Evolutionary conservation across 2,113 vertebrate genomes (phyloP).

Genomic region (Uria lomvia): DNA sequence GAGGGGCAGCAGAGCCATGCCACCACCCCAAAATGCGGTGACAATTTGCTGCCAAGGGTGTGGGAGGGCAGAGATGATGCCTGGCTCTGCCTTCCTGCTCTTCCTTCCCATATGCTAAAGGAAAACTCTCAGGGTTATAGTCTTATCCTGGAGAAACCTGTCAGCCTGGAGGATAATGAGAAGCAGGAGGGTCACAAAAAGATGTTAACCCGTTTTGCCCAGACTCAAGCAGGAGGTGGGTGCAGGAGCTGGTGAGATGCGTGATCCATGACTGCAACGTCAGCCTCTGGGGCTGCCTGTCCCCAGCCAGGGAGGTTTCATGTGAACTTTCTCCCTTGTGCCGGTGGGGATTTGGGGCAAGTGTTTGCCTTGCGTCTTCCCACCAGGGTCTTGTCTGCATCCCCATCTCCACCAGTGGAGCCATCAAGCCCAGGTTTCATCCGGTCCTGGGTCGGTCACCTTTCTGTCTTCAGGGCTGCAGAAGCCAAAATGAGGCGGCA

Average conservation of each 20-base stretch:
- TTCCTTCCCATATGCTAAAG: not conserved
- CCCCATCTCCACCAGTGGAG: not conserved
- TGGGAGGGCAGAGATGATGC: not conserved
- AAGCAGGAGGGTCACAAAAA: not conserved
- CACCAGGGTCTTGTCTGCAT: not conserved
- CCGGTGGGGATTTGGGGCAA: accelerated
- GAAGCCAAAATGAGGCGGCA: not conserved
- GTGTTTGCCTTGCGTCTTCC: not conserved
- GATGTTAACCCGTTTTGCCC: not conserved
- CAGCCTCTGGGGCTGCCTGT: not conserved
- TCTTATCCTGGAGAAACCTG: not conserved
- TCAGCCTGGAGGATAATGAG: not conserved
- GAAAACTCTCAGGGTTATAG: not conserved
- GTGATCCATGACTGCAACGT: too few relatives aligned
- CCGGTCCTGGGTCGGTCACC: not conserved
- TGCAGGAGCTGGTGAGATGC: not conserved
- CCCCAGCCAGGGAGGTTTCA: not conserved
- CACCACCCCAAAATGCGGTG: not conserved
- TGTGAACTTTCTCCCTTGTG: not conserved
- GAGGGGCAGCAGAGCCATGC: not conserved
- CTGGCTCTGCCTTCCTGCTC: not conserved
- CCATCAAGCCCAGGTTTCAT: accelerated
- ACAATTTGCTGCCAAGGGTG: not conserved
- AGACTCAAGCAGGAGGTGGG: not conserved
- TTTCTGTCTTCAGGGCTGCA: not conserved